Base-by-base conservation (phyloP, 2,888 invertebrate genomes). In the Clostera curtula region DNA sequence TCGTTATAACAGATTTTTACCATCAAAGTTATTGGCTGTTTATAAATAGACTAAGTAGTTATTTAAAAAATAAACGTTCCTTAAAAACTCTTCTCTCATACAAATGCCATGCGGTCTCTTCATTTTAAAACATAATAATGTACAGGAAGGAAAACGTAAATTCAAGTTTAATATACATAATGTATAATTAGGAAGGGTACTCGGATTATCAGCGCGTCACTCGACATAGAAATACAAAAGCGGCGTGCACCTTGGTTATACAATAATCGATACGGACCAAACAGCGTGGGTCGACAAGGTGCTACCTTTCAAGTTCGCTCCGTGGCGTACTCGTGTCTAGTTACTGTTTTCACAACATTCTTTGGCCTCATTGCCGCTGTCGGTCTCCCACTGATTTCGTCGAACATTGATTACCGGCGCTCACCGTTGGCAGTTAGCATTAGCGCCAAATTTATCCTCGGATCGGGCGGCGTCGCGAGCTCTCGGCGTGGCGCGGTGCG, bases 401-500 rank as follows among this genome's bases (percentile, higher is more conserved):
- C 63, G 62, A 76, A 64, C 80, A 82, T 82, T 75, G 82, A 82
- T 82, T 80, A 71, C 75, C 60, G 59, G 65, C 69, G 67, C 69
- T 66, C 74, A 70, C 64, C 65, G 66, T 57, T 61, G 65, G 64
- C 67, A 64, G 71, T 71, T 73, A 66, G 70, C 58, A 73, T 79
- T 74, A 77, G 79, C 74, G 79, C 80, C 80, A 80, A 82, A 80
- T 76, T 75, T 75, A 82, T 69, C 79, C 69, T 80, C 79, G 14
- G 23, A 13, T 15, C 23, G 79, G 74, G 66, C 56, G 58, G 58
- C 61, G 66, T 76, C 79, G 80, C 63, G 56, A 47, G 49, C 48
- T 35, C 48, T 73, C 75, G 76, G 68, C 26, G 27, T 25, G 27
- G 40, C 36, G 43, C 50, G 46, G 41, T n/a, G n/a, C n/a, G n/a